Conservation (phyloP, 2,888 invertebrate species). For the Ectobius pallidus region DNA sequence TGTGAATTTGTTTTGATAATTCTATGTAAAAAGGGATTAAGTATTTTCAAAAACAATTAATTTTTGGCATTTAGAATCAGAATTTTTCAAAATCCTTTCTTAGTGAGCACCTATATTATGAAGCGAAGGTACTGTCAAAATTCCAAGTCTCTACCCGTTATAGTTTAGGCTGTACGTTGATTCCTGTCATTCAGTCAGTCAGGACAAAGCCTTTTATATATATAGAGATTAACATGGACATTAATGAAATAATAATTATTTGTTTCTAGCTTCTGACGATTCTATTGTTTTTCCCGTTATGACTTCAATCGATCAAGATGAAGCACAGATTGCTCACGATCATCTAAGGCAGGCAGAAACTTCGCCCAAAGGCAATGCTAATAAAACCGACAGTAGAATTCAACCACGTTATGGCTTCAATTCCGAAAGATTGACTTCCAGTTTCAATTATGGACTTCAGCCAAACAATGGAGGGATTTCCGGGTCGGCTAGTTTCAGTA, state of each 20-base stretch:
- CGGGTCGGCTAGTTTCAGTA: conserved; percentile 16
- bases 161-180: no score
- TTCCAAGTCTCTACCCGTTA: no score
- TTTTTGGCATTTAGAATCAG: no score
- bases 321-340: background rate
- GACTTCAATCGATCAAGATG: background rate
- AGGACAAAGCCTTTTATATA: no score
- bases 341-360: background rate
- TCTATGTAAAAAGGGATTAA: no score
- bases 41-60: no score
- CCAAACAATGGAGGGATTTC: background rate
- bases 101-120: no score
- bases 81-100: no score
- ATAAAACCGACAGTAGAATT: background rate
- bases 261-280: background rate
- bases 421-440: background rate
- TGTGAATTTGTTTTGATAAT: no score
- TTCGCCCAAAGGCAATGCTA: background rate
- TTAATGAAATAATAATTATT: background rate
- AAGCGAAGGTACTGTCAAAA: no score
- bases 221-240: no score
- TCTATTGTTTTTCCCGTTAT: background rate
- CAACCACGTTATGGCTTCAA: background rate
- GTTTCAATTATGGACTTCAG: conserved; percentile 36
- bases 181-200: no score